Evolutionary conservation across 2,888 invertebrate genomes (phyloP).

Genomic region (Apoda limacodes): DNA sequence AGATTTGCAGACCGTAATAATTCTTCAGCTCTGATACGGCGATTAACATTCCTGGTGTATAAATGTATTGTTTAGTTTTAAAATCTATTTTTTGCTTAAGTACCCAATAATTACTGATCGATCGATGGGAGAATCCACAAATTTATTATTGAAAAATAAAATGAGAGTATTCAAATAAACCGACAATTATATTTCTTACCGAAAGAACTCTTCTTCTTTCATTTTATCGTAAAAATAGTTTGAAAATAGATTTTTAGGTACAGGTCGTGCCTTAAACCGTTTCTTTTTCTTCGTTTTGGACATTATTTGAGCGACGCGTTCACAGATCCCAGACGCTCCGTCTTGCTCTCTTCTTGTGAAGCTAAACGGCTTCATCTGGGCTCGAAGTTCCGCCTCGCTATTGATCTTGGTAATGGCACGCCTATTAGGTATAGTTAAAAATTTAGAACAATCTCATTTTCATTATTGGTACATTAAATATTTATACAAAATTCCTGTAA

Average conservation of each 20-base stretch:
- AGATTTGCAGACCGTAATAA: slow-evolving; percentile 73
- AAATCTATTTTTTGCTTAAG: too few species aligned
- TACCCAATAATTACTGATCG: too few species aligned
- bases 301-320: slow-evolving; percentile 35
- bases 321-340: slow-evolving; percentile 43
- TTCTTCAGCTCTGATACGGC: slow-evolving; percentile 77
- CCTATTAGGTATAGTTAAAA: too few species aligned
- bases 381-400: slow-evolving; percentile 71
- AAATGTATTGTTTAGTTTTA: background rate
- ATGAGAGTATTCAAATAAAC: background rate
- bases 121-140: too few species aligned
- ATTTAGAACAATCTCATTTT: slow-evolving; percentile 8
- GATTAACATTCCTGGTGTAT: slow-evolving; percentile 72
- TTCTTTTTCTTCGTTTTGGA: slow-evolving; percentile 60
- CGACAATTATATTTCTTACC: slow-evolving; percentile 54
- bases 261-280: slow-evolving; percentile 74
- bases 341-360: slow-evolving; percentile 72
- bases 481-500: slow-evolving; percentile 2
- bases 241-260: slow-evolving; percentile 77
- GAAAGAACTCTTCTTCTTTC: slow-evolving; percentile 79
- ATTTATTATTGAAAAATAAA: background rate
- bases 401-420: slow-evolving; percentile 70
- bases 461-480: slow-evolving; percentile 7
- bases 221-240: slow-evolving; percentile 78
- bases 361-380: slow-evolving; percentile 75